These are phyloP conservation scores for Dichetophora obliterata DNA, from an alignment of 2,888 invertebrate species.

Conservation along the genomic window DNA sequence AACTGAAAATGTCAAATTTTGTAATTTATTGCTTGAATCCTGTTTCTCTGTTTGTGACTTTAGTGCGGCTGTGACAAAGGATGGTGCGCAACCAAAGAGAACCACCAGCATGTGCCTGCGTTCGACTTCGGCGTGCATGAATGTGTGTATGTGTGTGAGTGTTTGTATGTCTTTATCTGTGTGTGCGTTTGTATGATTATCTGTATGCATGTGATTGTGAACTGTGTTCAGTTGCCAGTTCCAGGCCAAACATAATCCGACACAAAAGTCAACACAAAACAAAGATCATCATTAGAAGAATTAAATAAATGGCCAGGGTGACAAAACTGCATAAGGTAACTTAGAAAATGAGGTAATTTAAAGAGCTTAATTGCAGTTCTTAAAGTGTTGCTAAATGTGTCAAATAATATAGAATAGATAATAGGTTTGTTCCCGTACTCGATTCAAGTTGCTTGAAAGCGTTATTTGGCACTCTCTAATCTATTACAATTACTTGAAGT, in stretches of 20 bases:
- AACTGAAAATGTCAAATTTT: slow-evolving; percentile 70
- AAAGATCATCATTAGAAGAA: slow-evolving; percentile 52
- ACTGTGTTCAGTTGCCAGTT: slow-evolving; percentile 62
- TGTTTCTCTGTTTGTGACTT: slow-evolving; percentile 68
- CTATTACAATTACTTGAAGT: too few species aligned
- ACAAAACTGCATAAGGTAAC: neutral
- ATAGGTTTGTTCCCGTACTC: too few species aligned
- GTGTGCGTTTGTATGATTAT: slow-evolving; percentile 50
- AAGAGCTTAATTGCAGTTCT: neutral
- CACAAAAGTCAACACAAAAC: slow-evolving; percentile 58
- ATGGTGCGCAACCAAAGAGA: slow-evolving; percentile 31
- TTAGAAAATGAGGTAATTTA: slow-evolving; percentile 5
- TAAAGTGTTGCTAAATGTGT: slow-evolving; percentile 2
- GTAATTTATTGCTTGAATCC: slow-evolving; percentile 69
- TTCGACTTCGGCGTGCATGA: slow-evolving; percentile 27
- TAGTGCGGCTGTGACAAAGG: slow-evolving; percentile 41
- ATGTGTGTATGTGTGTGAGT: too few species aligned
- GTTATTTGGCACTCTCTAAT: too few species aligned
- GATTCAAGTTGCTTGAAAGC: too few species aligned
- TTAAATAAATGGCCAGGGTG: slow-evolving; percentile 19
- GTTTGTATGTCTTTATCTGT: slow-evolving; percentile 6
- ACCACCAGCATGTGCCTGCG: slow-evolving; percentile 25
- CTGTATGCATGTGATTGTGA: slow-evolving; percentile 50
- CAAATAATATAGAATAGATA: neutral
- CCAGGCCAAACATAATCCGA: slow-evolving; percentile 55